Conservation (phyloP, 2,113 vertebrate species). For the Sylvietta virens region DNA sequence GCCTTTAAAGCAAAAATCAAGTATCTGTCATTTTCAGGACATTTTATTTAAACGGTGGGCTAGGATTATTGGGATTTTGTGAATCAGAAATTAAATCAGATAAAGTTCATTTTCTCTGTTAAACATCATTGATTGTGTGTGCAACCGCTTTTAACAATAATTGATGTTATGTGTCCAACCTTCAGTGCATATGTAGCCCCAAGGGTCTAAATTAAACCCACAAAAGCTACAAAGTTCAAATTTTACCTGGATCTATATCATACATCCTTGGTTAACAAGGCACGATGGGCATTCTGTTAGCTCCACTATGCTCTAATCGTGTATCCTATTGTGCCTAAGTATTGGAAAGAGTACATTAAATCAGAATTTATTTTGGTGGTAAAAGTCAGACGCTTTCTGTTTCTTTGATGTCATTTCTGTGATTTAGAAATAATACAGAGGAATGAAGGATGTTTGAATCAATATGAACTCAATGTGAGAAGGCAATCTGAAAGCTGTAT, state of each 20-base stretch:
- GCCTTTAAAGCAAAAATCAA: neutral
- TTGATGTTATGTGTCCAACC: neutral
- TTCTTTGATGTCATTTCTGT: neutral
- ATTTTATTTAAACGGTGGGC: neutral
- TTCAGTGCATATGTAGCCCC: neutral
- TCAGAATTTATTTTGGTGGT: slow-evolving; percentile 31
- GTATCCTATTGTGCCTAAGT: neutral
- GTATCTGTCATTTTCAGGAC: neutral
- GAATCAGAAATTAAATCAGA: neutral
- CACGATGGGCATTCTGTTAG: neutral
- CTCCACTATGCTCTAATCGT: neutral
- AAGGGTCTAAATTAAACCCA: slow-evolving; percentile 5
- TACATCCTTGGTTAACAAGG: slow-evolving; percentile 15
- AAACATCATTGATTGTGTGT: neutral
- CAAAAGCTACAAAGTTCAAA: neutral
- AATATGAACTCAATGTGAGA: neutral
- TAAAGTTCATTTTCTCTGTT: neutral
- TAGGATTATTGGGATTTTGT: neutral
- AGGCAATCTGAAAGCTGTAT: neutral
- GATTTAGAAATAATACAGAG: neutral
- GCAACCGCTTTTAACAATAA: neutral
- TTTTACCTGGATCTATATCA: neutral
- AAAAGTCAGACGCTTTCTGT: neutral
- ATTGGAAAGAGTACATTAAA: neutral
- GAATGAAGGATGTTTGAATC: neutral